A percentile compares a stretch with the other conserved stretches of the same genome.
These are phyloP conservation scores for Nephrotoma flavescens DNA, from an alignment of 2,888 invertebrate species.

Conservation along the genomic window DNA sequence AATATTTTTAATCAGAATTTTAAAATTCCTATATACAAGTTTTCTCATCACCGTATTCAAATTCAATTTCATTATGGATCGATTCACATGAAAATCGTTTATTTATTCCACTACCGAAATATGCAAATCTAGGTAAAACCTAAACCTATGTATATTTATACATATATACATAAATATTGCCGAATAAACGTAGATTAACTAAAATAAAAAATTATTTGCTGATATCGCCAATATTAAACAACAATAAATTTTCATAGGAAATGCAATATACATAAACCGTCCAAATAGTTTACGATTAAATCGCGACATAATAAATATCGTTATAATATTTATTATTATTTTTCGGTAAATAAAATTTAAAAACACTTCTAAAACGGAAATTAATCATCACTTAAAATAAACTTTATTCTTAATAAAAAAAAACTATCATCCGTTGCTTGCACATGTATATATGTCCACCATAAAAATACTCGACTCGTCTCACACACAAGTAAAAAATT, in stretches of 20 bases:
- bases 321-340: not conserved
- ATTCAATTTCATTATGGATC: not conserved
- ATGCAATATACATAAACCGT: not conserved
- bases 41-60: not conserved
- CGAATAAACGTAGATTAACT: not conserved
- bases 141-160: not conserved
- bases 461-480: not conserved
- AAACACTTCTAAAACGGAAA: not conserved
- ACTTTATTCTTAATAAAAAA: not conserved
- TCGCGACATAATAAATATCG: not conserved
- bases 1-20: no score
- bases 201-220: not conserved
- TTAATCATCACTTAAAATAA: not conserved
- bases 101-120: not conserved
- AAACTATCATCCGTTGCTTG: not conserved
- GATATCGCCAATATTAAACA: not conserved
- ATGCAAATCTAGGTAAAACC: not conserved
- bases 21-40: not conserved
- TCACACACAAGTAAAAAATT: no score
- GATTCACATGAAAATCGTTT: no score
- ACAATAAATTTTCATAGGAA: not conserved
- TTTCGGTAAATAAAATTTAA: not conserved
- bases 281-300: not conserved
- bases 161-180: not conserved
- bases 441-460: not conserved